Evolutionary conservation across 2,113 vertebrate species (phyloP).

Genomic region (Phylloscopus trochiloides): DNA sequence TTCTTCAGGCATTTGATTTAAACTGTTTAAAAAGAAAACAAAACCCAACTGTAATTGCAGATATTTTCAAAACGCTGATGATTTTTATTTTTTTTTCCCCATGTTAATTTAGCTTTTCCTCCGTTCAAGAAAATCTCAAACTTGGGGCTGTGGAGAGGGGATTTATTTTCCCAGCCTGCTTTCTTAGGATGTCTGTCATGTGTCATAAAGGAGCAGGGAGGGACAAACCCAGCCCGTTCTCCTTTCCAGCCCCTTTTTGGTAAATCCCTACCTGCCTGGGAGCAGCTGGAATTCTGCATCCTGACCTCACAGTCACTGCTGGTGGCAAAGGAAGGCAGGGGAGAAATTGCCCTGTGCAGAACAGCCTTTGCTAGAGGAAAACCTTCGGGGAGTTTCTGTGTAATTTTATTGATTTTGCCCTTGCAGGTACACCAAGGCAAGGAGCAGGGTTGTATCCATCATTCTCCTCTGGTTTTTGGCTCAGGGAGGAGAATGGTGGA

Average conservation of each 20-base stretch:
- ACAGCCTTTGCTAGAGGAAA: background rate
- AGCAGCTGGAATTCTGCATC: background rate
- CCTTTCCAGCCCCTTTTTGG: background rate
- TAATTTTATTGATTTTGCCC: background rate
- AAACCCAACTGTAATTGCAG: background rate
- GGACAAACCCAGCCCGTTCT: background rate
- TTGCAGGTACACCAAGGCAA: background rate
- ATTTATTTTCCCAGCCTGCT: constrained; percentile 8
- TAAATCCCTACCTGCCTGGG: background rate
- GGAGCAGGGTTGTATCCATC: no score
- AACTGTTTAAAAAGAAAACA: constrained; percentile 49
- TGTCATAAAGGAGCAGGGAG: background rate
- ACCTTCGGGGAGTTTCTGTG: fast-evolving
- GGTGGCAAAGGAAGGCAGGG: background rate
- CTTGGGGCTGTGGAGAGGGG: background rate
- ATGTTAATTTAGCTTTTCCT: constrained; percentile 30
- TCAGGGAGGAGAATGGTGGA: no score
- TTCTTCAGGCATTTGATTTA: background rate
- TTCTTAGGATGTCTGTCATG: background rate
- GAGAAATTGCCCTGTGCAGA: background rate
- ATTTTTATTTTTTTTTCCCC: background rate
- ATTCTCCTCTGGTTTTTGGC: background rate
- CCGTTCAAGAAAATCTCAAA: background rate
- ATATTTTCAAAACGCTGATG: constrained; percentile 27
- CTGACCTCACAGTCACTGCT: fast-evolving